Base-by-base conservation (phyloP, 1,140 invertebrate genomes). In the Eumaeus atala region DNA sequence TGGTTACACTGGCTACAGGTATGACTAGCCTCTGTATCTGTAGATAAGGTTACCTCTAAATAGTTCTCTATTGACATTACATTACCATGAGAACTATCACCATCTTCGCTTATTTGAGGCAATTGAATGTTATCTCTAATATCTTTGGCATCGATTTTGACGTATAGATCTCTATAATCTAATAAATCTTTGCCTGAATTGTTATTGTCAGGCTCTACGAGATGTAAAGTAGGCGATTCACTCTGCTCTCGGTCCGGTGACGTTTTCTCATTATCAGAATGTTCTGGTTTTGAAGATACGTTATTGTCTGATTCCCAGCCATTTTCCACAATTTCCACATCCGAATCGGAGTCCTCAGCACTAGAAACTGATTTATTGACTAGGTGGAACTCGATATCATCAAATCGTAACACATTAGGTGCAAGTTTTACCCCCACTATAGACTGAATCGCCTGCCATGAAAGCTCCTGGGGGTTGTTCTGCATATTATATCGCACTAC, bases 391-490 rank as follows among this genome's bases (percentile, higher is more conserved):
- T 84, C 84, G 61, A 88, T 88, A 78, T 88, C 84, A 66, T 88
- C 87, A 60, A 88, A 88, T 62, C 87, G 78, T 64, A 88, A 81
- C 56, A 88, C 84, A 66, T 87, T 87, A 53, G 85, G 62, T 60
- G 87, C 85, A 64, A 88, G 86, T 77, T 88, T 87, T 74, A 88
- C 87, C 74, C 87, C 87, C 62, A 88, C 86, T 62, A 88, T 88
- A 77, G 84, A 77, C 77, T 88, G 84, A 71, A 88, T 88, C 74
- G 84, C 86, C 76, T 88, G 84, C 87, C 87, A 88, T 83, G 87
- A 88, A 80, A 88, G 86, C 81, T 88, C 81, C 77, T 87, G 87
- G 78, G 84, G 84, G 81, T 87, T 86, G 78, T 84, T 85, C 84
- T 88, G 87, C 87, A 88, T 88, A 83, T 81, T 85, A 82, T 74